Evolutionary conservation across 2,797 vertebrate species (phyloP).

Genomic region (Gymnoscopelus braueri): DNA sequence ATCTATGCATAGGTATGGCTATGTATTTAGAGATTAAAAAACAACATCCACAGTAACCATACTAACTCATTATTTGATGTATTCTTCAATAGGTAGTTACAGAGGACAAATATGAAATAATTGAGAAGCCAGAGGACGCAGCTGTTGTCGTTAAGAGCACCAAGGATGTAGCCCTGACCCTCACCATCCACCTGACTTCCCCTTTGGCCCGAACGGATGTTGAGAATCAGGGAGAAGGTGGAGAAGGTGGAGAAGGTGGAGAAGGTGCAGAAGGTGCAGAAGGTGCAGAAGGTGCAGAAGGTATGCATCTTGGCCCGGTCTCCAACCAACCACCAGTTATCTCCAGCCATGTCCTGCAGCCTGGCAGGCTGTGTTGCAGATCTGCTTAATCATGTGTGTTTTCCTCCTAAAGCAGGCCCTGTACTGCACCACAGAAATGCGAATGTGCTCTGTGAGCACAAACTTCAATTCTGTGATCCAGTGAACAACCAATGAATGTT

Average conservation of each 20-base stretch:
- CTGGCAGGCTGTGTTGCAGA: neutral
- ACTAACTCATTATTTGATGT: neutral
- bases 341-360: constrained; percentile 11
- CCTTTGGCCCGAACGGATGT: constrained; percentile 87
- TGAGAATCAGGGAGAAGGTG: constrained; percentile 70
- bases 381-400: constrained; percentile 45
- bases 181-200: constrained; percentile 93
- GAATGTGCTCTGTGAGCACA: constrained; percentile 12
- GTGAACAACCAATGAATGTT: constrained; percentile 58
- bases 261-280: no score
- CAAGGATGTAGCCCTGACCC: constrained; percentile 83
- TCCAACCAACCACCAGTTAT: constrained; percentile 24
- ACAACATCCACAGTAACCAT: neutral
- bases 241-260: constrained; percentile 35
- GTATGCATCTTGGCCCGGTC: constrained; percentile 47
- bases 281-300: constrained; percentile 29
- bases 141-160: constrained; percentile 87
- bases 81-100: constrained; percentile 65
- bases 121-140: constrained; percentile 84
- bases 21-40: neutral
- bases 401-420: constrained; percentile 39
- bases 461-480: constrained; percentile 22
- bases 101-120: constrained; percentile 88
- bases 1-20: neutral
- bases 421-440: constrained; percentile 56